Evolutionary conservation across 2,797 vertebrate genomes (phyloP).

Genomic region (Pyrocephalus nanus): DNA sequence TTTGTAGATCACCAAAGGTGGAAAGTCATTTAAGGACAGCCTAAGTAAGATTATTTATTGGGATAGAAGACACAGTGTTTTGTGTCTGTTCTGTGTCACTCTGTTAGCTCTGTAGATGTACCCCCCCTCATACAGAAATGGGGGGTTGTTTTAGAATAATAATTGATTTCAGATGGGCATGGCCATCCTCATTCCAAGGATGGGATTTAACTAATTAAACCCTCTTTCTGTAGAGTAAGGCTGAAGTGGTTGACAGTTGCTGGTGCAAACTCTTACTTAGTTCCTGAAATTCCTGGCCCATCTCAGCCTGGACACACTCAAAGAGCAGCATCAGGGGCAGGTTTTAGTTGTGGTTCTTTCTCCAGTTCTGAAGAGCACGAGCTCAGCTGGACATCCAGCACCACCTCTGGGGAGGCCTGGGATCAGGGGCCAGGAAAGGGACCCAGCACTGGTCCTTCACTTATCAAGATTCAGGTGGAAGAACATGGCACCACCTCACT

Average conservation of each 20-base stretch:
- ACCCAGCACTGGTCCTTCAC: neutral
- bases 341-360: neutral
- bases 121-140: neutral
- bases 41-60: neutral
- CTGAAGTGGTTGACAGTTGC: neutral
- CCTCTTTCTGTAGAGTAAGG: neutral
- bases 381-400: neutral
- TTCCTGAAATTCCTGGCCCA: too few relatives aligned
- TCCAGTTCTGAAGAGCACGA: fast-evolving
- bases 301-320: neutral
- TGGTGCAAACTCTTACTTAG: neutral
- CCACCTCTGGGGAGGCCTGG: fast-evolving
- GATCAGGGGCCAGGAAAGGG: neutral
- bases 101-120: fast-evolving
- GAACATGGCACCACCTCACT: fast-evolving
- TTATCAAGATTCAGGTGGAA: neutral
- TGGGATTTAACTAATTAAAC: neutral
- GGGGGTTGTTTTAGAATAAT: neutral
- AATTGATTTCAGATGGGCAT: neutral
- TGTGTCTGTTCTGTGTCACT: fast-evolving
- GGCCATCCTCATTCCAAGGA: fast-evolving
- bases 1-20: neutral
- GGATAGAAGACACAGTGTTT: neutral
- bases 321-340: neutral
- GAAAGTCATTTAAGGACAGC: too few relatives aligned